A percentile compares a stretch with the other conserved stretches of the same genome.
phyloP scores from a whole-genome alignment of 2,888 invertebrate species.

The Drosophila colorata region DNA sequence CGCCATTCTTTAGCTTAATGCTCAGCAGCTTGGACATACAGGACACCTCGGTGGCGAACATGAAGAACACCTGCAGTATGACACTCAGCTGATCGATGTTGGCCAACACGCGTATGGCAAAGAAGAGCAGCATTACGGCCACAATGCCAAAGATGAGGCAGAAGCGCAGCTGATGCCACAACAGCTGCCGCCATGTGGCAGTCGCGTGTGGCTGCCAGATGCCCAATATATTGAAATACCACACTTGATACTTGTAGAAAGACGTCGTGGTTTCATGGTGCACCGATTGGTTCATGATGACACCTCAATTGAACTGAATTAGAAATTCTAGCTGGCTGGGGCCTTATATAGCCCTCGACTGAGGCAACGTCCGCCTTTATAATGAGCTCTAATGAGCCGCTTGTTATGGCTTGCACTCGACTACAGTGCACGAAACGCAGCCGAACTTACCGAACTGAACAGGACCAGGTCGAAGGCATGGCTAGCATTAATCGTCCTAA shows the following conservation, averaged over 20 bases:
- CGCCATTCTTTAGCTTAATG: slow-evolving; percentile 34
- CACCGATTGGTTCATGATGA: slow-evolving; percentile 39
- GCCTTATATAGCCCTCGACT: slow-evolving; percentile 25
- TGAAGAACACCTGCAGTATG: slow-evolving; percentile 70
- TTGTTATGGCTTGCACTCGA: slow-evolving; percentile 18
- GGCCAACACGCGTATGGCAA: slow-evolving; percentile 58
- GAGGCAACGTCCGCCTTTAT: slow-evolving; percentile 11
- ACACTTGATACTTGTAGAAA: slow-evolving; percentile 66
- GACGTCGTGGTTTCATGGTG: slow-evolving; percentile 21
- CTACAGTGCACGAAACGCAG: slow-evolving; percentile 42
- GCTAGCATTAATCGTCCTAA: slow-evolving; percentile 65
- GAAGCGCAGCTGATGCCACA: slow-evolving; percentile 32
- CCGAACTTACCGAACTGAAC: slow-evolving; percentile 69
- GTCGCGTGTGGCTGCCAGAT: slow-evolving; percentile 38
- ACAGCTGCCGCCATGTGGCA: slow-evolving; percentile 15
- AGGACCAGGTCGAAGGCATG: slow-evolving; percentile 64
- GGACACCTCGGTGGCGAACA: slow-evolving; percentile 71
- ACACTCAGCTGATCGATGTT: slow-evolving; percentile 60
- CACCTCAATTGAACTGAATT: background rate
- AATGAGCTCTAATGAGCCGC: slow-evolving; percentile 54
- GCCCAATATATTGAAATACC: slow-evolving; percentile 52
- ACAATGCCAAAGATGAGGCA: slow-evolving; percentile 42
- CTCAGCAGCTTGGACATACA: slow-evolving; percentile 63
- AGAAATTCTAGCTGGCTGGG: background rate
- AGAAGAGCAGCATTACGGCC: slow-evolving; percentile 57